Base-by-base conservation (phyloP, 2,113 vertebrate genomes). In the Corythoichthys intestinalis region DNA sequence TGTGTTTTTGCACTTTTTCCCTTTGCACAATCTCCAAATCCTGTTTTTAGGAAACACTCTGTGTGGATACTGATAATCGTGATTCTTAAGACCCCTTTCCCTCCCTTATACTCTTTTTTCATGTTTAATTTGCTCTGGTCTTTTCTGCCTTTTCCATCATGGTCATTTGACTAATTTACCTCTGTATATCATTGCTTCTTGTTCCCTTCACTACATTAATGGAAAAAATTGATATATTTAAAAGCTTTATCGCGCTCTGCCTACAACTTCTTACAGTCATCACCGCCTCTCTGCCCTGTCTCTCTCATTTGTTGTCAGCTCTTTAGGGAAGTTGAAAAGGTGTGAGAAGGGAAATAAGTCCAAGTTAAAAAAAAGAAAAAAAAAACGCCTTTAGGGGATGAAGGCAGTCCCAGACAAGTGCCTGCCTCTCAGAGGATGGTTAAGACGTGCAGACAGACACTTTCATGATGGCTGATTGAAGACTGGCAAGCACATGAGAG, bases 401-500 rank as follows among this genome's bases (percentile, higher is more conserved):
- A 92, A 89, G 87, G 86, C 83, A 87, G 81, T 74, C 76, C 75
- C 79, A 90, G 90, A 92, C 91, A 91, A 90, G 87, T 87, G 86
- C 87, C 89, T 91, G 90, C 86, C 90, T 90, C 85, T 86, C 83
- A 82, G 86, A 91, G 91, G 88, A 91, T 90, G 88, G 91, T 90
- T 91, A 90, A 91, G 90, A 90, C 76, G 76, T 71, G 69, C 83
- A 86, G 89, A 85, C 87, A 87, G 85, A 86, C 84, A 91, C 92
- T 91, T 91, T 93, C 88, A 93, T 92, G 89, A 90, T 81, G 83
- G 75, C 87, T 92, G 91, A 92, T 91, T 91, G 91, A 92, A 92
- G 89, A 91, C 85, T 80, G 89, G 73, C 76, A 86, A 84, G 81
- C 67, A 61, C 71, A 77, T 82, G 67, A 85, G 86, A 78, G 83